These are phyloP conservation scores for Agapostemon virescens DNA, from an alignment of 2,888 invertebrate genomes.

Conservation along the genomic window DNA sequence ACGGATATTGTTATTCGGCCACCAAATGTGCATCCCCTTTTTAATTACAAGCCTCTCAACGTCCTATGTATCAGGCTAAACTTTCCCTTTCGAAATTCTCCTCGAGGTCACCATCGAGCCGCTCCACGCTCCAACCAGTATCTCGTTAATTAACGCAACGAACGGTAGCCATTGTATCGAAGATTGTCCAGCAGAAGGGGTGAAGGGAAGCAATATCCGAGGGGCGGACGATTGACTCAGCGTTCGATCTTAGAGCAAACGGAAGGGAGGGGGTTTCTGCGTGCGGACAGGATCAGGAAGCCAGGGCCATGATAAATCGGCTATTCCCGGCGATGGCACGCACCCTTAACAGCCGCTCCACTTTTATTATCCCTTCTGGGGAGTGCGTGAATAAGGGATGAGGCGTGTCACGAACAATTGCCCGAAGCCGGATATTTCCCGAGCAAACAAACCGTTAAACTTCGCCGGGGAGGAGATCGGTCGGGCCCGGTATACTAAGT, in stretches of 20 bases:
- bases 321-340: conserved; percentile 3
- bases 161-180: neutral
- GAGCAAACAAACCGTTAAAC: conserved; percentile 13
- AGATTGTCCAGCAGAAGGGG: neutral
- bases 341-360: conserved; percentile 9
- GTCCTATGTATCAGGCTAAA: too few relatives aligned
- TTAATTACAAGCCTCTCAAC: too few relatives aligned
- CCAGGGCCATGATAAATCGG: conserved; percentile 10
- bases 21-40: too few relatives aligned
- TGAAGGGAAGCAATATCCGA: neutral
- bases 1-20: too few relatives aligned
- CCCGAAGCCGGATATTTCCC: conserved; percentile 15
- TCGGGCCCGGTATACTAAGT: neutral
- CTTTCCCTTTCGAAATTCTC: too few relatives aligned
- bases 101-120: too few relatives aligned
- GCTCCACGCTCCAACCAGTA: neutral
- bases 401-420: conserved; percentile 15
- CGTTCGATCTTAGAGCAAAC: neutral
- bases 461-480: neutral
- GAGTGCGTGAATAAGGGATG: conserved; percentile 21
- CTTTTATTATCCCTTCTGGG: conserved; percentile 9
- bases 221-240: neutral
- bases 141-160: neutral
- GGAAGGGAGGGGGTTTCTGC: neutral
- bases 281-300: neutral